Conservation (phyloP, 1,140 invertebrate genomes). For the Latrodectus geometricus region DNA sequence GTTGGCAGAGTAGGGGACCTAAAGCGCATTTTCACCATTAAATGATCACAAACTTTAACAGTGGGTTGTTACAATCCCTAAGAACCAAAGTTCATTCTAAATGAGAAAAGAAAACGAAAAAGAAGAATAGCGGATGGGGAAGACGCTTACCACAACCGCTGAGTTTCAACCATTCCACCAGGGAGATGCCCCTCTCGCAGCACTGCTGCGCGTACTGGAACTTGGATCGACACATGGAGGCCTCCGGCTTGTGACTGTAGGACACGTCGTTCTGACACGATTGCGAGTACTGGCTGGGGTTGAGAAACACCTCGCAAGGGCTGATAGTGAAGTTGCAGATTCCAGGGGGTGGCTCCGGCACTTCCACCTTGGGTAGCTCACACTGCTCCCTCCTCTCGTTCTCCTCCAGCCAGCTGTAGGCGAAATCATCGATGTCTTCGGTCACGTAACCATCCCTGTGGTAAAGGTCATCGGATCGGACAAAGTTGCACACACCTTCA, state of each 20-base stretch:
- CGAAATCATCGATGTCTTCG: conserved; percentile 72
- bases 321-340: conserved; percentile 61
- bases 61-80: no score
- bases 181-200: conserved; percentile 76
- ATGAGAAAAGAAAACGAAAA: background rate
- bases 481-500: conserved; percentile 75
- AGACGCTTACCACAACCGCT: conserved; percentile 76
- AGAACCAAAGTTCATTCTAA: no score
- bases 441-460: conserved; percentile 72
- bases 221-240: conserved; percentile 75
- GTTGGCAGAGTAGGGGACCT: no score
- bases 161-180: conserved; percentile 76
- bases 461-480: conserved; percentile 76
- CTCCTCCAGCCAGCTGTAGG: conserved; percentile 73
- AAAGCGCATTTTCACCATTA: no score
- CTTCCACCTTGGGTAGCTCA: conserved; percentile 61
- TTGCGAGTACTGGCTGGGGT: conserved; percentile 76
- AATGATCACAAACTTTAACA: no score
- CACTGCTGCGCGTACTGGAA: conserved; percentile 82
- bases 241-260: conserved; percentile 68
- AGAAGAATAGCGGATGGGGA: no score
- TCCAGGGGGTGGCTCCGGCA: conserved; percentile 68
- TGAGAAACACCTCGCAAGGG: conserved; percentile 69
- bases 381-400: conserved; percentile 38
- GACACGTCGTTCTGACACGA: conserved; percentile 79